A percentile compares a stretch with the other conserved stretches of the same genome.
Conservation (phyloP, 2,888 invertebrate species). For the Perdita meconis region DNA sequence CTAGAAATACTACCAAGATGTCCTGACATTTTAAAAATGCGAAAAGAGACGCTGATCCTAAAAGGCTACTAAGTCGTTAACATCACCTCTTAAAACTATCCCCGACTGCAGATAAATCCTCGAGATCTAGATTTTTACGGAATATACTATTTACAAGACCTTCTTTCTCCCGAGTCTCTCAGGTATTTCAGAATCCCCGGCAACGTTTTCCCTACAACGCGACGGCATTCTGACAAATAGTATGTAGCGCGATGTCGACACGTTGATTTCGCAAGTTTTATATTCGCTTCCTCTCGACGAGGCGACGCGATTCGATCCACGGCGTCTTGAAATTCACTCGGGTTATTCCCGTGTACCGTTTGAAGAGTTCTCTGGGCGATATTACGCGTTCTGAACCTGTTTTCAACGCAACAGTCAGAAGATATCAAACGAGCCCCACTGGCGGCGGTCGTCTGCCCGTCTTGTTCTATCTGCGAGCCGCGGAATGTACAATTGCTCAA, state of each 20-base stretch:
- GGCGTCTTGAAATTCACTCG: slow-evolving; percentile 10
- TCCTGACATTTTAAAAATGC: too few relatives aligned
- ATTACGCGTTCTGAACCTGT: slow-evolving; percentile 51
- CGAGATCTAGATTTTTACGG: too few relatives aligned
- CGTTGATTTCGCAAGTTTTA: slow-evolving; percentile 23
- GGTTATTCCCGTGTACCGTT: slow-evolving; percentile 25
- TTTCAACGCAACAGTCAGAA: slow-evolving; percentile 18
- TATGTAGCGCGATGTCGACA: neutral
- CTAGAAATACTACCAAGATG: too few relatives aligned
- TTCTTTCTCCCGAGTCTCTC: neutral
- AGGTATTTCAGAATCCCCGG: neutral
- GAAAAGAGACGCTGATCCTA: too few relatives aligned
- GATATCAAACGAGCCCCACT: slow-evolving; percentile 23
- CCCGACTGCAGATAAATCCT: too few relatives aligned
- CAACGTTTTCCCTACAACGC: neutral
- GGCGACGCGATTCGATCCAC: neutral
- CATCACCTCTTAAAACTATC: too few relatives aligned
- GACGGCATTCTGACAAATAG: neutral
- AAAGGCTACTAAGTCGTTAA: too few relatives aligned
- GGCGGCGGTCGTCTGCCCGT: slow-evolving; percentile 28
- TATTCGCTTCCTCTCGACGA: slow-evolving; percentile 2
- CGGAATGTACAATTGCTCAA: slow-evolving; percentile 56
- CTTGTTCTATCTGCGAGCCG: slow-evolving; percentile 41
- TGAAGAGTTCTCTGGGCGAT: slow-evolving; percentile 24
- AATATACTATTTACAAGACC: neutral